Evolutionary conservation across 2,113 vertebrate species (phyloP).

Genomic region (Malurus elegans): DNA sequence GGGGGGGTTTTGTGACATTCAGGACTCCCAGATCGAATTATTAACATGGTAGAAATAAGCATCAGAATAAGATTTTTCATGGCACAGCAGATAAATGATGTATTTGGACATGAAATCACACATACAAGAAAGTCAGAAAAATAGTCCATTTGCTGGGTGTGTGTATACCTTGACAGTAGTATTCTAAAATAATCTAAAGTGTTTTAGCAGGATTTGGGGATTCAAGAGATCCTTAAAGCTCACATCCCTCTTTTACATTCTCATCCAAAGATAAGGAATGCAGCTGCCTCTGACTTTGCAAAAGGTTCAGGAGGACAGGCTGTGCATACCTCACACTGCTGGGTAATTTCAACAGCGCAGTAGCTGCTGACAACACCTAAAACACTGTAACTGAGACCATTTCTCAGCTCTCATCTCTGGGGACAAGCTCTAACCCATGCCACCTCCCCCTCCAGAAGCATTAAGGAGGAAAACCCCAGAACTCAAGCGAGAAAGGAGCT

Average conservation of each 20-base stretch:
- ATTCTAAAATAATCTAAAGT: background rate
- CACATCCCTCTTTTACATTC: background rate
- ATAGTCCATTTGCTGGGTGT: background rate
- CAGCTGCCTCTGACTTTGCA: background rate
- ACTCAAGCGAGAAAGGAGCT: background rate
- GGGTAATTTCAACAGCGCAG: background rate
- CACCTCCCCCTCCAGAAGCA: background rate
- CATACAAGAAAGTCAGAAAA: background rate
- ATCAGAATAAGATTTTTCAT: background rate
- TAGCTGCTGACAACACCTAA: background rate
- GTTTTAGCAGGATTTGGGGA: background rate
- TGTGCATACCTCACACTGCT: background rate
- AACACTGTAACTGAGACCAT: background rate
- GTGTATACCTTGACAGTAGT: background rate
- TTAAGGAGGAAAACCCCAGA: background rate
- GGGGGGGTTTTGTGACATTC: background rate
- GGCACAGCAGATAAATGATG: background rate
- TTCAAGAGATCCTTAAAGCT: background rate
- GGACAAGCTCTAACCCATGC: background rate
- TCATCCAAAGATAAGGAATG: background rate
- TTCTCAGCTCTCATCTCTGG: background rate
- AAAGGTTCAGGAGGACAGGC: background rate
- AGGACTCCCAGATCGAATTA: background rate
- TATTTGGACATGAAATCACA: background rate
- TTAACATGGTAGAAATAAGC: background rate